These are phyloP conservation scores for Oncorhynchus gorbuscha DNA, from an alignment of 2,113 vertebrate genomes.

Conservation along the genomic window DNA sequence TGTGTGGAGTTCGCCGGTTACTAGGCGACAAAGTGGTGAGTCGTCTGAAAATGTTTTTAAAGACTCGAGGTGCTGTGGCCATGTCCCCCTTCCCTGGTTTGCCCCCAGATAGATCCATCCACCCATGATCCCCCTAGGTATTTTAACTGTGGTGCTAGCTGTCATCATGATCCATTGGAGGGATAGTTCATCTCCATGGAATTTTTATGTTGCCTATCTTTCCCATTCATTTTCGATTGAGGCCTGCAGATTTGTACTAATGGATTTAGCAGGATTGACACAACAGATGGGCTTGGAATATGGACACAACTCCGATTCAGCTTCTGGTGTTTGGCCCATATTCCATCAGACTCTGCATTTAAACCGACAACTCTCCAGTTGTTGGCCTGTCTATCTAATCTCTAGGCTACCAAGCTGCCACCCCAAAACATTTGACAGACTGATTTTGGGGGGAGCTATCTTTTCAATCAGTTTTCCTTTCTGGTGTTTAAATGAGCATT, in stretches of 20 bases:
- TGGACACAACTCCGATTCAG: background rate
- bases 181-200: background rate
- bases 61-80: slow-evolving; percentile 12
- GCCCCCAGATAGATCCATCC: background rate
- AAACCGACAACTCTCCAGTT: no score
- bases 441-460: background rate
- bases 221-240: no score
- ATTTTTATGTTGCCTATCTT: no score
- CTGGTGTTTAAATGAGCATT: background rate
- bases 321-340: no score
- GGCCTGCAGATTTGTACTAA: no score
- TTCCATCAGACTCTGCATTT: no score
- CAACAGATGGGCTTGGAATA: background rate
- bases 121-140: no score
- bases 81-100: background rate
- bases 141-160: background rate
- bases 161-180: background rate
- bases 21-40: slow-evolving; percentile 60
- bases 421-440: background rate
- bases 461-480: background rate
- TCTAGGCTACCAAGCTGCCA: background rate
- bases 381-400: no score
- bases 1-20: slow-evolving; percentile 66
- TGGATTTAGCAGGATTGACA: no score
- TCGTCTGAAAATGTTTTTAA: slow-evolving; percentile 31